Evolutionary conservation across 1,140 invertebrate genomes (phyloP).

Genomic region (Formica selysi): DNA sequence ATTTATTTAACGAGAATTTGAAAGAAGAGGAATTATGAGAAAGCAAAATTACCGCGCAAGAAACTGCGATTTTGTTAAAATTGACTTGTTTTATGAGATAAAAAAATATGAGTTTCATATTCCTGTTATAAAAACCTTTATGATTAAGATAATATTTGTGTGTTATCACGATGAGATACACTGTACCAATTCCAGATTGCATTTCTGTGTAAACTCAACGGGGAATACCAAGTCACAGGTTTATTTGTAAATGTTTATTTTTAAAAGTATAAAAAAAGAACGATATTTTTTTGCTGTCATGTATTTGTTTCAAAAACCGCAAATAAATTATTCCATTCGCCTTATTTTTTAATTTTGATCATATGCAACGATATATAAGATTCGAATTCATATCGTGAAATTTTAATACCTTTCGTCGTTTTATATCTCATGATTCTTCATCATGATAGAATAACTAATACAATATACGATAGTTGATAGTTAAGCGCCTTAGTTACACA

Average conservation of each 20-base stretch:
- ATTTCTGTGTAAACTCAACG: background rate
- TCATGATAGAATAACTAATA: background rate
- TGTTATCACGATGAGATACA: background rate
- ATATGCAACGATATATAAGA: background rate
- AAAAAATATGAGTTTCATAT: background rate
- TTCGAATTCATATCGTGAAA: background rate
- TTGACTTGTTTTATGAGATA: background rate
- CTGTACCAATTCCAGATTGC: background rate
- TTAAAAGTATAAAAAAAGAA: background rate
- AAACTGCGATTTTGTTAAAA: background rate
- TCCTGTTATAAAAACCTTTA: background rate
- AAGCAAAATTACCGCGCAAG: background rate
- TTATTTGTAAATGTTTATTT: slow-evolving; percentile 23
- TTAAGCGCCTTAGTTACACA: background rate
- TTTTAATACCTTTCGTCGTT: slow-evolving; percentile 1
- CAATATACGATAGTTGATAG: background rate
- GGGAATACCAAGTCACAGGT: slow-evolving; percentile 2
- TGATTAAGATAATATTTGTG: background rate
- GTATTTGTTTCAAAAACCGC: background rate
- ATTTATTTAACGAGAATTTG: background rate
- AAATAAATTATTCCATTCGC: slow-evolving; percentile 2
- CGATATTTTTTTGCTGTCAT: background rate
- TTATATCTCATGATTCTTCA: background rate
- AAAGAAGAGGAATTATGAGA: background rate
- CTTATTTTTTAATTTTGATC: background rate